Conservation (phyloP, 2,113 vertebrate genomes). For the Hemichromis elongatus region DNA sequence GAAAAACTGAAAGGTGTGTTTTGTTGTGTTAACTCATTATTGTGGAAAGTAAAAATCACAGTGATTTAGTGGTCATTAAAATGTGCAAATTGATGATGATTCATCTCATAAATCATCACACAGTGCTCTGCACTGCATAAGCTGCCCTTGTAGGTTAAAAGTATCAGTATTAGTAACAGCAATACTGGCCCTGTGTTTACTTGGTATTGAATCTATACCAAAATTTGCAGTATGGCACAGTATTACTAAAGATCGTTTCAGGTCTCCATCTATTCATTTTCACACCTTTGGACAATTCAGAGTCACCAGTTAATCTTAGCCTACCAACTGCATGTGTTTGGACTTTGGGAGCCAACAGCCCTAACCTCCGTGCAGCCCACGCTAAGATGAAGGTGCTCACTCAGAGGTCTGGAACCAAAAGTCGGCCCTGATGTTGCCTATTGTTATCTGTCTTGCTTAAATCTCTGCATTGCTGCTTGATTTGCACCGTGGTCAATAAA, state of each 20-base stretch:
- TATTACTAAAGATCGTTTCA: background rate
- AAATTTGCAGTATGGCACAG: background rate
- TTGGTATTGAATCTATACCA: background rate
- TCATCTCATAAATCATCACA: background rate
- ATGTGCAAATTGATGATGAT: background rate
- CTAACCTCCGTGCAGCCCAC: background rate
- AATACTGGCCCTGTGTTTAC: background rate
- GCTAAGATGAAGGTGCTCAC: background rate
- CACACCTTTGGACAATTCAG: background rate
- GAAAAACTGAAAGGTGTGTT: background rate
- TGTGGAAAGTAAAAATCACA: background rate
- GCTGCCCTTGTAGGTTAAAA: background rate
- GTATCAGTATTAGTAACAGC: background rate
- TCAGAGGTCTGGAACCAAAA: background rate
- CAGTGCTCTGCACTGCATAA: background rate
- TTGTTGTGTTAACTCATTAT: background rate
- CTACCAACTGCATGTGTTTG: background rate
- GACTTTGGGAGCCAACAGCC: background rate
- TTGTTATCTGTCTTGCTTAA: background rate
- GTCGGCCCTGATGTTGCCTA: background rate
- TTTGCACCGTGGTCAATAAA: background rate
- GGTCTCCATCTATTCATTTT: background rate
- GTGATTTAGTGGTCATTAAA: background rate
- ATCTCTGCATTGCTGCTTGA: background rate
- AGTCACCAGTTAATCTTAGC: rapidly evolving